These are phyloP conservation scores for Tyrannus savana DNA, from an alignment of 2,113 vertebrate genomes.

Conservation along the genomic window DNA sequence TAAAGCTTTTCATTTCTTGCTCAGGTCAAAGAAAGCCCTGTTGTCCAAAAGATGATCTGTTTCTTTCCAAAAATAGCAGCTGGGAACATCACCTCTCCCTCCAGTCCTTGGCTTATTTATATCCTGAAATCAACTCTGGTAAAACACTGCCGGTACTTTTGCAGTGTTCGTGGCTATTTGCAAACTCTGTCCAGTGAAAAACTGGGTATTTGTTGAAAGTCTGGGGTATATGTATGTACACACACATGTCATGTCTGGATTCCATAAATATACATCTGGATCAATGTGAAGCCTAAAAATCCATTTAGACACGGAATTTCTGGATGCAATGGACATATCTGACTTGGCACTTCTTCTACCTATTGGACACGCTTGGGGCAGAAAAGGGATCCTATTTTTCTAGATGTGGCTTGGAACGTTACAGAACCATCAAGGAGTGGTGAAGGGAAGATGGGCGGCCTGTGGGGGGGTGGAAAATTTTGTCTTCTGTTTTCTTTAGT, in stretches of 20 bases:
- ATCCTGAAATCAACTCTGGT: not conserved
- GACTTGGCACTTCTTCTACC: not conserved
- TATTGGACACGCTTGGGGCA: rapidly evolving
- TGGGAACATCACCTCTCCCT: not conserved
- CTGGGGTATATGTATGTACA: rapidly evolving
- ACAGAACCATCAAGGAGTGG: not conserved
- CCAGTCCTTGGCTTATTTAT: not conserved
- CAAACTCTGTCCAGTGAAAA: not conserved
- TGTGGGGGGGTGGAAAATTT: not conserved
- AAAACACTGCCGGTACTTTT: not conserved
- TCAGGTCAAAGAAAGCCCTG: not conserved
- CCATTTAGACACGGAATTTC: not conserved
- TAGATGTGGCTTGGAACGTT: not conserved
- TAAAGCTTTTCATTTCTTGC: not conserved
- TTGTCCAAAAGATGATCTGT: not conserved
- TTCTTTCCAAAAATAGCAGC: not conserved
- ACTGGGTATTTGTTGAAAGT: not conserved
- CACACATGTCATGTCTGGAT: rapidly evolving
- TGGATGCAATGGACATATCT: not conserved
- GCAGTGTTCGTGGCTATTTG: not conserved
- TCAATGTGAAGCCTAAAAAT: not conserved
- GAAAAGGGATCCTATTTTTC: not conserved
- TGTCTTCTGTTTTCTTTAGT: not conserved
- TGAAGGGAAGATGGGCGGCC: not conserved
- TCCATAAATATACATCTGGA: not conserved